Percentiles rank a stretch among this genome's conserved stretches.
These are phyloP conservation scores for Trididemnum nubilum DNA, from an alignment of 23 tunicate species.

Conservation along the genomic window DNA sequence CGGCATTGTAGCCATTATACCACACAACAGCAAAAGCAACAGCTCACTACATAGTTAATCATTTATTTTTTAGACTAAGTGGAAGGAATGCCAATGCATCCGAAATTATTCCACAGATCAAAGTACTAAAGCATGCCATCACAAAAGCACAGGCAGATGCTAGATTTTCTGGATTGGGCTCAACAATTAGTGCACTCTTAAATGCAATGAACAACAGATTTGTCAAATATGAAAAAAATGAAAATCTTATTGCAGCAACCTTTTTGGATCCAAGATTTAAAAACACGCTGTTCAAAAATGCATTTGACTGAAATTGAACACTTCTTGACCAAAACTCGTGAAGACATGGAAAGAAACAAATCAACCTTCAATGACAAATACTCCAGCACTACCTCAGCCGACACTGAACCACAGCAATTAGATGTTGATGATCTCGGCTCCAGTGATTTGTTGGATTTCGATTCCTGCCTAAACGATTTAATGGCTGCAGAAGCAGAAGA, in stretches of 20 bases:
- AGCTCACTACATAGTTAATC: not conserved
- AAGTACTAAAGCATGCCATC: constrained; percentile 4
- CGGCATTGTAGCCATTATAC: not conserved
- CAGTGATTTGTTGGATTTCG: constrained; percentile 10
- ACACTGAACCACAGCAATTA: constrained; percentile 16
- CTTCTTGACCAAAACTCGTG: not conserved
- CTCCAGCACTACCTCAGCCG: constrained; percentile 5
- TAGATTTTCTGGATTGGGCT: constrained; percentile 6
- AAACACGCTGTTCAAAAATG: constrained; percentile 3
- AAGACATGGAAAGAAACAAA: not conserved
- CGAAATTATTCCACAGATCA: constrained; percentile 1
- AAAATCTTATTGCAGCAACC: constrained; percentile 21
- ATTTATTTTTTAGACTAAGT: constrained; percentile 15
- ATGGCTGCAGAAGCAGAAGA: constrained; percentile 6
- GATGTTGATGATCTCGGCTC: not conserved
- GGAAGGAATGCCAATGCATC: constrained; percentile 16
- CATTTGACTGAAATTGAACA: not conserved
- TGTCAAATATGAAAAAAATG: constrained; percentile 1
- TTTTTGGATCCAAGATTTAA: constrained; percentile 26
- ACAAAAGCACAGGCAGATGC: constrained; percentile 1
- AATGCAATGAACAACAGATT: constrained; percentile 8
- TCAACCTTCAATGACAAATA: not conserved
- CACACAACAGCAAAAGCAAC: not conserved
- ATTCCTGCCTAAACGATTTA: not conserved
- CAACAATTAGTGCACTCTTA: constrained; percentile 12